phyloP scores from a whole-genome alignment of 1,140 invertebrate genomes.

The Hyles vespertilio region DNA sequence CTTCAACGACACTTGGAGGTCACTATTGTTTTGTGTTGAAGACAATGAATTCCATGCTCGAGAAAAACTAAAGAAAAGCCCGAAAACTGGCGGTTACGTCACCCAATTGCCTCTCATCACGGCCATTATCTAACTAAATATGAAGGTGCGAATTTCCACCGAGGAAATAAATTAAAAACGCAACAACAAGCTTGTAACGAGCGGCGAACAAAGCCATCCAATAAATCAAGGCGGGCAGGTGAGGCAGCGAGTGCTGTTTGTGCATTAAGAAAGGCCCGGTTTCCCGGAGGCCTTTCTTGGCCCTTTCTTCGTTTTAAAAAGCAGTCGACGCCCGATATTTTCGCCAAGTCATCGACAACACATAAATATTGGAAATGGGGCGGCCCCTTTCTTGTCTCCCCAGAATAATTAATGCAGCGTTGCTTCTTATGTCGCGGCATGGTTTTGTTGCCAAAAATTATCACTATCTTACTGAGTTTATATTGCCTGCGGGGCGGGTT shows the following conservation, averaged over 20 bases:
- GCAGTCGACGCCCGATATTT: conserved; percentile 72
- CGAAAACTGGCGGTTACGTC: background rate
- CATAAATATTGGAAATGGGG: conserved; percentile 76
- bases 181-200: conserved; percentile 72
- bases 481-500: conserved; percentile 9
- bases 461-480: conserved; percentile 30
- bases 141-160: conserved; percentile 60
- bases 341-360: conserved; percentile 74
- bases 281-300: conserved; percentile 66
- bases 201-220: conserved; percentile 66
- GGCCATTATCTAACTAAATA: conserved; percentile 61
- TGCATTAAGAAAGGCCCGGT: conserved; percentile 68
- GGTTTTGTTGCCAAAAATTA: conserved; percentile 63
- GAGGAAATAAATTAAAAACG: conserved; percentile 74
- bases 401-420: conserved; percentile 70
- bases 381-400: conserved; percentile 69
- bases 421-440: conserved; percentile 59
- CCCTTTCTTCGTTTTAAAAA: conserved; percentile 75
- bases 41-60: background rate
- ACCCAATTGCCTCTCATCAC: background rate
- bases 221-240: conserved; percentile 72
- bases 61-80: background rate
- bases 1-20: background rate
- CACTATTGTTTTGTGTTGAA: background rate
- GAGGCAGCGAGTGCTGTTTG: conserved; percentile 67